Evolutionary conservation across 2,113 vertebrate species (phyloP).

Genomic region (Turdus rufiventris): DNA sequence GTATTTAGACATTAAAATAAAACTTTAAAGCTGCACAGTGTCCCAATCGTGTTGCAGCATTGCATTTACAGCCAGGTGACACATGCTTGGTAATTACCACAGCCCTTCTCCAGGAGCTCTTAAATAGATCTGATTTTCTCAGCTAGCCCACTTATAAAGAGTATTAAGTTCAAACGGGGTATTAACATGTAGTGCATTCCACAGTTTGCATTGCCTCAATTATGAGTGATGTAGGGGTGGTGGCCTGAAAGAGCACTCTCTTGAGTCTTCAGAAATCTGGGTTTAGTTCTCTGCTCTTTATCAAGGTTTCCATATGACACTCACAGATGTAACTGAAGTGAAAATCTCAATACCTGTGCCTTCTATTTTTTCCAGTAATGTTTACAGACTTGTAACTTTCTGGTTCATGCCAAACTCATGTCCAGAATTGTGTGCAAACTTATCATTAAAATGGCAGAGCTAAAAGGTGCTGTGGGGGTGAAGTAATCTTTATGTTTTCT

Average conservation of each 20-base stretch:
- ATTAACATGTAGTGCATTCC: background rate
- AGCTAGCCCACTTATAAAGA: background rate
- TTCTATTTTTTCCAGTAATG: background rate
- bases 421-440: background rate
- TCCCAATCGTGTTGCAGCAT: background rate
- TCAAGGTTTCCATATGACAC: background rate
- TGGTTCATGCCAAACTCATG: background rate
- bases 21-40: background rate
- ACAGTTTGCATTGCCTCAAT: background rate
- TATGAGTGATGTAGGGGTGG: background rate
- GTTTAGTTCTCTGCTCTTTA: background rate
- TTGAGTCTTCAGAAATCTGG: background rate
- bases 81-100: background rate
- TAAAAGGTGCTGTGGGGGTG: background rate
- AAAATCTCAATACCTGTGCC: background rate
- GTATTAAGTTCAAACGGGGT: background rate
- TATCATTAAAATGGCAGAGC: background rate
- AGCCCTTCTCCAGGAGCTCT: background rate
- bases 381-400: background rate
- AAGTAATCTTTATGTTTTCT: background rate
- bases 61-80: background rate
- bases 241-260: background rate
- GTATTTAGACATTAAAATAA: background rate
- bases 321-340: background rate
- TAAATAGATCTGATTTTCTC: background rate